Evolutionary conservation across 2,113 vertebrate genomes (phyloP).

Genomic region (Sturnira hondurensis): DNA sequence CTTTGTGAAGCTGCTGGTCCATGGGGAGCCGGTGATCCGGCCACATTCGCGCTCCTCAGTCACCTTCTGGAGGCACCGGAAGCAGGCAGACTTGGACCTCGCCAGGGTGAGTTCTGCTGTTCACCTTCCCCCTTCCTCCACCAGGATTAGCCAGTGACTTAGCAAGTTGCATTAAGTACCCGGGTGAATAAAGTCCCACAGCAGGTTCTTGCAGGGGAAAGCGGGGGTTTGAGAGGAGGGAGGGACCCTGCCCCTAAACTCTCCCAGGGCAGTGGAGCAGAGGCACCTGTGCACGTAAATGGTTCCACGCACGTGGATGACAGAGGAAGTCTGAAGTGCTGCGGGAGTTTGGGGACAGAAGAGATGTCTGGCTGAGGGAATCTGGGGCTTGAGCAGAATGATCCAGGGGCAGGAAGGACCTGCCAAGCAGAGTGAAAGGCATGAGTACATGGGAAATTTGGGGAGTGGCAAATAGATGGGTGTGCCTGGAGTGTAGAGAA

Average conservation of each 20-base stretch:
- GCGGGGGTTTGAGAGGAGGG: background rate
- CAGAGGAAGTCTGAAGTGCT: background rate
- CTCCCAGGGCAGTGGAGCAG: background rate
- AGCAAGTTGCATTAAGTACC: background rate
- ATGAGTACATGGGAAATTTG: background rate
- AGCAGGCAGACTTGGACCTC: slow-evolving; percentile 94
- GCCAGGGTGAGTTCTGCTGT: slow-evolving; percentile 82
- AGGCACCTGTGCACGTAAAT: accelerated
- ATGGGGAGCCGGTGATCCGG: slow-evolving; percentile 93
- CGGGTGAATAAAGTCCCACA: background rate
- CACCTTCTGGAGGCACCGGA: slow-evolving; percentile 96
- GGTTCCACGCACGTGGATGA: accelerated
- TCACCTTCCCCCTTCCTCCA: background rate
- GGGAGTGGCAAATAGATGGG: background rate
- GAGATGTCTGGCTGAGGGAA: background rate
- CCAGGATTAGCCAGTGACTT: background rate
- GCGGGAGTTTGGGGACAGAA: background rate
- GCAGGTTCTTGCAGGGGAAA: background rate
- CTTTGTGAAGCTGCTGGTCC: slow-evolving; percentile 92
- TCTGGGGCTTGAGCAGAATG: too few relatives aligned
- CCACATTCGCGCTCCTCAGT: slow-evolving; percentile 94
- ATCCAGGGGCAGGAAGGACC: background rate
- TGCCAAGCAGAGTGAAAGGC: background rate
- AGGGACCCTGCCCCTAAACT: too few relatives aligned
- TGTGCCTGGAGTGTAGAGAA: background rate